Base-by-base conservation (phyloP, 2,113 vertebrate genomes). In the Lepus americanus region DNA sequence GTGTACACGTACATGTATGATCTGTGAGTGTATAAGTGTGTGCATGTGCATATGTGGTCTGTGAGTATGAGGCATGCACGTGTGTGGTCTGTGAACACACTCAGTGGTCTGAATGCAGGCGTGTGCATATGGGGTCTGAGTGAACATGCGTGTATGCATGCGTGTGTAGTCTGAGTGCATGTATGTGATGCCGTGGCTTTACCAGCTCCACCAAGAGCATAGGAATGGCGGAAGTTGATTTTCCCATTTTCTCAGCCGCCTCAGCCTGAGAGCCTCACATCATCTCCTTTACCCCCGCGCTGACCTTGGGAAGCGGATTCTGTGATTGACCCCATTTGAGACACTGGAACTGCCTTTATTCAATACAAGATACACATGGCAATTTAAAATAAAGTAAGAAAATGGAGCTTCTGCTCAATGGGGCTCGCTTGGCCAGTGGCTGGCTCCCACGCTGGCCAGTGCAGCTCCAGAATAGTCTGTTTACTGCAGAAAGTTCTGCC, bases 241-340 rank as follows among this genome's bases (percentile, higher is more conserved):
- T 94, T 93, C 7, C 59, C 29, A 19, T 11, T 14, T 69, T 25
- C n/a, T 49, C 9, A 25, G 74, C 87, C 25, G 74, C 85, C 20
- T 17, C n/a, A 79, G 70, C 14, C 29, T 33, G 61, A 80, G 29
- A 55, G 49, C 39, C 67, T 83, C 33, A 7, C 13, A 0, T 49
- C 39, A 3, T 61, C 31, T 72, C 20, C 7, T 94, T 39, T 72
- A 55, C 39, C 39, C 73, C 78, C 63, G 23, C 2, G 39, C 67
- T 67, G 9, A 82, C 29, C 51, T 64, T 14, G 22, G 53, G 33
- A 76, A 83, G 53, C 53, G 66, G 64, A 14, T 81, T 81, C 39
- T 90, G 11, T 33, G 36, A 74, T 31, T 51, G 77, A 31, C 4
- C 67, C 83, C 49, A 63, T 94, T 81, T 44, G 82, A 95, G 85